Percentiles rank a stretch among this genome's conserved stretches.
Conservation (phyloP, 2,797 vertebrate genomes). For the Schizopygopsis malacanthus region DNA sequence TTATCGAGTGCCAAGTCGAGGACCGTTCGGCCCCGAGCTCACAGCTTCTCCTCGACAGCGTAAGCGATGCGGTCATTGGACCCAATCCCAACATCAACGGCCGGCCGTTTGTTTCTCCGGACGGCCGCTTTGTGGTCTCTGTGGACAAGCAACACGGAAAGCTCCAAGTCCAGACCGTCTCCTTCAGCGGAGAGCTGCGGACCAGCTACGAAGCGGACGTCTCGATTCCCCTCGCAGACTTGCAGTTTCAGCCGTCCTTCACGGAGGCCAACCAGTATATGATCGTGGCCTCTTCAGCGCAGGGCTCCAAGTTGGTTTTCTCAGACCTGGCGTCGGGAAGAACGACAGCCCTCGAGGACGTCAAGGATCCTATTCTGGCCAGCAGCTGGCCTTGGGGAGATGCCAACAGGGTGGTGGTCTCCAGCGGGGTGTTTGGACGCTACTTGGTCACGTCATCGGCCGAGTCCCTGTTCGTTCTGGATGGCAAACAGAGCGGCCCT, state of each 20-base stretch:
- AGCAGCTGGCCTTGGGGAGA: constrained; percentile 86
- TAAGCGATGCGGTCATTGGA: constrained; percentile 87
- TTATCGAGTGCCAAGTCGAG: constrained; percentile 83
- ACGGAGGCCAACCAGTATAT: constrained; percentile 85
- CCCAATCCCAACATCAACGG: constrained; percentile 81
- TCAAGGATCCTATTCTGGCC: constrained; percentile 83
- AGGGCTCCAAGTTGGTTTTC: constrained; percentile 85
- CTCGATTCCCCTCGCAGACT: constrained; percentile 77
- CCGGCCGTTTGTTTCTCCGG: constrained; percentile 83
- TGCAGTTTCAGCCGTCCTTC: constrained; percentile 93
- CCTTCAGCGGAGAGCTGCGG: constrained; percentile 82
- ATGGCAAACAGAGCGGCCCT: constrained; percentile 86
- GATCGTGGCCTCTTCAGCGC: constrained; percentile 82
- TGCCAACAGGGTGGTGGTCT: constrained; percentile 84
- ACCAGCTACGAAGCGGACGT: constrained; percentile 76
- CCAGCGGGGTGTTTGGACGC: constrained; percentile 93
- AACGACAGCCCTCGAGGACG: constrained; percentile 79
- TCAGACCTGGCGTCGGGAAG: constrained; percentile 86
- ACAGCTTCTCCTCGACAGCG: constrained; percentile 90
- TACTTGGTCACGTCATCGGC: constrained; percentile 89
- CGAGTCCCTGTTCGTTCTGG: constrained; percentile 90
- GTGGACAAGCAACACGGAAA: constrained; percentile 69
- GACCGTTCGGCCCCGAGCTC: constrained; percentile 28
- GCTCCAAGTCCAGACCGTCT: constrained; percentile 86
- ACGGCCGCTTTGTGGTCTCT: constrained; percentile 89